These are phyloP conservation scores for Frankliniella fusca DNA, from an alignment of 2,888 invertebrate genomes.

Conservation along the genomic window DNA sequence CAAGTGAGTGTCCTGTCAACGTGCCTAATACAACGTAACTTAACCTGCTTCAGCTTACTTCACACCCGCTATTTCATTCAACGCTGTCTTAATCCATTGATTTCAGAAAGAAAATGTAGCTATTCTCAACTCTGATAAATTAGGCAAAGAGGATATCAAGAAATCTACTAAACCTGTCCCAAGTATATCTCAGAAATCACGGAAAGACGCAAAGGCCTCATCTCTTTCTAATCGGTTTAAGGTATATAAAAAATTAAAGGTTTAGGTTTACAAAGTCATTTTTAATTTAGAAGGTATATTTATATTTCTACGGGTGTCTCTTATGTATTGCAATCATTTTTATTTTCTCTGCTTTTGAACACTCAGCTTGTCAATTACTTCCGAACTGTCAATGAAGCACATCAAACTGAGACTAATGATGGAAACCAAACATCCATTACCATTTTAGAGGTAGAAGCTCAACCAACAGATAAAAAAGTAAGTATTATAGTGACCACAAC, in stretches of 20 bases:
- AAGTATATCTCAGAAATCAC: neutral
- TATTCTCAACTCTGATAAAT: neutral
- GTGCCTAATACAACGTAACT: neutral
- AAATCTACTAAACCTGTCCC: neutral
- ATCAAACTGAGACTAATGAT: neutral
- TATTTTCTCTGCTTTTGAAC: neutral
- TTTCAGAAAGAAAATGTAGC: neutral
- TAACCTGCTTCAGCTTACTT: neutral
- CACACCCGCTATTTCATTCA: neutral
- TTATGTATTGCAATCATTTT: neutral
- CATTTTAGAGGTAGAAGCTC: neutral
- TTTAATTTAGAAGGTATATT: neutral
- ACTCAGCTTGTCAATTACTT: neutral
- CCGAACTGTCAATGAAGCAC: neutral
- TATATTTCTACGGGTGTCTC: neutral
- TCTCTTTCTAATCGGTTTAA: neutral
- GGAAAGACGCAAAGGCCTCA: neutral
- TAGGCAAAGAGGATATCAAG: neutral
- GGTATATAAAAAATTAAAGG: neutral
- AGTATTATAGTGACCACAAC: neutral
- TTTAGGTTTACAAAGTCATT: no score
- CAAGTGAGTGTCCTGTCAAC: conserved; percentile 51
- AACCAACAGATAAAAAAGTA: neutral
- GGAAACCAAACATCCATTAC: neutral
- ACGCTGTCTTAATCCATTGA: neutral